These are phyloP conservation scores for Monarcha castaneiventris DNA, from an alignment of 2,113 vertebrate species.

Conservation along the genomic window DNA sequence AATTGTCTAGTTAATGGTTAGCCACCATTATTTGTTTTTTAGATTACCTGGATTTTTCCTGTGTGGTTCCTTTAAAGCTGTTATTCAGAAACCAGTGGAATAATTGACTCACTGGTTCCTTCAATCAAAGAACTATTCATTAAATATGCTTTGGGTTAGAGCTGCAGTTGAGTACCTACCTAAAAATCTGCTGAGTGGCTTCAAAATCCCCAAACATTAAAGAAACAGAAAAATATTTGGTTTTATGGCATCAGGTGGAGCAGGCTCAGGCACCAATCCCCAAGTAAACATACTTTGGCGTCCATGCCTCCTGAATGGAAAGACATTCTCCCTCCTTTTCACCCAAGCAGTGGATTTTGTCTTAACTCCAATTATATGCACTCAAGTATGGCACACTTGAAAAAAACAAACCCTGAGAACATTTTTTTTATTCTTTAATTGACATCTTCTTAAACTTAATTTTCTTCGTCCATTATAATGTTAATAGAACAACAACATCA, in stretches of 20 bases:
- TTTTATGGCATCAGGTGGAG: not conserved
- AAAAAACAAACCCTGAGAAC: not conserved
- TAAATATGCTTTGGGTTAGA: not conserved
- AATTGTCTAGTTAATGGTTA: not conserved
- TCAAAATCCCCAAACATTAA: not conserved
- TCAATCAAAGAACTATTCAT: not conserved
- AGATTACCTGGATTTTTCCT: not conserved
- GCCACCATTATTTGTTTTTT: not conserved
- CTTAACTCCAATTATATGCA: not conserved
- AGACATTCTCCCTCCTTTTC: not conserved
- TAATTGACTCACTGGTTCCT: not conserved
- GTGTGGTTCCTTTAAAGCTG: not conserved
- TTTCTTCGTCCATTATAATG: not conserved
- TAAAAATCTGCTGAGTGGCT: not conserved
- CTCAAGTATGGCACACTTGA: not conserved
- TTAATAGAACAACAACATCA: not conserved
- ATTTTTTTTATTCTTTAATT: not conserved
- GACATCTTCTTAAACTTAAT: not conserved
- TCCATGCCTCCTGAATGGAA: not conserved
- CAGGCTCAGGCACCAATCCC: not conserved
- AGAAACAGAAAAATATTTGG: not conserved
- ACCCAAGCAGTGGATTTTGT: not conserved
- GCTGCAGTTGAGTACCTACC: not conserved
- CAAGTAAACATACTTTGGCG: not conserved
- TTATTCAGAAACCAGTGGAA: not conserved